phyloP scores from a whole-genome alignment of 2,888 invertebrate genomes.

The Trichogramma dendrolimi region DNA sequence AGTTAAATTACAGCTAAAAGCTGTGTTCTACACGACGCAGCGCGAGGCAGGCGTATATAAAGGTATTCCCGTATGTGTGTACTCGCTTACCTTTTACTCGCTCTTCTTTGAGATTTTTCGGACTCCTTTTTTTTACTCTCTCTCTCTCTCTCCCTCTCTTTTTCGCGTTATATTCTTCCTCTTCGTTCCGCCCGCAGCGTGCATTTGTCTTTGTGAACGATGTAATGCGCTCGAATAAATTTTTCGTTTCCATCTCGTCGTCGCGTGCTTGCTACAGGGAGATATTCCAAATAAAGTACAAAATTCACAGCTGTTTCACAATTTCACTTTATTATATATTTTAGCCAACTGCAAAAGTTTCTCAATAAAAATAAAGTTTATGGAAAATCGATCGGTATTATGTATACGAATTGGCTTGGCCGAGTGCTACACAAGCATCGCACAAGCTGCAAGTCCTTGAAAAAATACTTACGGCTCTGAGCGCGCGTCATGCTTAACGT shows the following conservation, averaged over 20 bases:
- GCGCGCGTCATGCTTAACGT: too few species aligned
- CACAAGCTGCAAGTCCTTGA: too few species aligned
- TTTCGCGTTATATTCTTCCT: constrained; percentile 25
- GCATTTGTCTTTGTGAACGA: constrained; percentile 14
- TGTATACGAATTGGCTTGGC: too few species aligned
- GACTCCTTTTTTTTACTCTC: neutral
- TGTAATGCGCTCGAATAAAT: constrained; percentile 1
- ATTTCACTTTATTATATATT: too few species aligned
- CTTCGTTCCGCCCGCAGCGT: constrained; percentile 21
- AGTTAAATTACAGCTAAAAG: constrained; percentile 46
- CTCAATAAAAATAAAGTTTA: too few species aligned
- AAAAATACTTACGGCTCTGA: too few species aligned
- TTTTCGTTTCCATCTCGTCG: neutral
- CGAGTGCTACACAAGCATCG: too few species aligned
- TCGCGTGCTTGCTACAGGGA: too few species aligned
- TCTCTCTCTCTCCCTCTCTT: constrained; percentile 23
- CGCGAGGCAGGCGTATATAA: constrained; percentile 19
- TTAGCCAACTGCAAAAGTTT: too few species aligned
- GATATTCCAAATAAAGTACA: too few species aligned
- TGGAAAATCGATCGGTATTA: too few species aligned
- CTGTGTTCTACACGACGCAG: constrained; percentile 43
- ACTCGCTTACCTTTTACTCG: constrained; percentile 1
- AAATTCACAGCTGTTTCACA: too few species aligned
- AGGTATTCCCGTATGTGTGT: constrained; percentile 16
- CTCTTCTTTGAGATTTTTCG: neutral